Conservation (phyloP, 2,113 vertebrate genomes). For the Gymnogyps californianus region DNA sequence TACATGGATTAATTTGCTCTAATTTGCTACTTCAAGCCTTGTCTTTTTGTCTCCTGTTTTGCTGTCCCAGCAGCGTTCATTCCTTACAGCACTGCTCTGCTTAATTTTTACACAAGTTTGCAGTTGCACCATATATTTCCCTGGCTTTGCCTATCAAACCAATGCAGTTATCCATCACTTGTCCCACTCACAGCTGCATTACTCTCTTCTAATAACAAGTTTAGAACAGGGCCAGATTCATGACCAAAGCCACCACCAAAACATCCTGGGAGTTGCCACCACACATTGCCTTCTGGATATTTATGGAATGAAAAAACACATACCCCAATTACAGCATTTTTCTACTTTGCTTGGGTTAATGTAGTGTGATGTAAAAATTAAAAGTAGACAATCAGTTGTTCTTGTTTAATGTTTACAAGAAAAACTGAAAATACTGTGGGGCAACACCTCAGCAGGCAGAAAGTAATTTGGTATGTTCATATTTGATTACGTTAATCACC, state of each 20-base stretch:
- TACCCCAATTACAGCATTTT: neutral
- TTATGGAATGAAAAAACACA: neutral
- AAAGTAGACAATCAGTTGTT: neutral
- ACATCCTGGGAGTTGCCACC: neutral
- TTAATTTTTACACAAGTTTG: neutral
- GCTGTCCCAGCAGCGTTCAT: neutral
- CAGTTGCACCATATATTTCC: neutral
- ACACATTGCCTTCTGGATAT: neutral
- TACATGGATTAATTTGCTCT: neutral
- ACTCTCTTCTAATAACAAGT: neutral
- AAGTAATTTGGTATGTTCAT: neutral
- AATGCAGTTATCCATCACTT: neutral
- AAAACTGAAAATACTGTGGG: neutral
- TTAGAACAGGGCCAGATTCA: neutral
- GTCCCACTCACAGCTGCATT: neutral
- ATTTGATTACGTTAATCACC: neutral
- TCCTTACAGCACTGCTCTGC: neutral
- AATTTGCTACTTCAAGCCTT: neutral
- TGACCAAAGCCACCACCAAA: neutral
- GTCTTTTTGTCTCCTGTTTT: neutral
- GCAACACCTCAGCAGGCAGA: neutral
- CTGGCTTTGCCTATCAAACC: neutral
- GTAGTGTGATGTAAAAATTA: neutral
- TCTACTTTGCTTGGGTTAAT: neutral
- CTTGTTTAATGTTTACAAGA: neutral